Conservation (phyloP, 2,888 invertebrate genomes). For the Phorcus lineatus region DNA sequence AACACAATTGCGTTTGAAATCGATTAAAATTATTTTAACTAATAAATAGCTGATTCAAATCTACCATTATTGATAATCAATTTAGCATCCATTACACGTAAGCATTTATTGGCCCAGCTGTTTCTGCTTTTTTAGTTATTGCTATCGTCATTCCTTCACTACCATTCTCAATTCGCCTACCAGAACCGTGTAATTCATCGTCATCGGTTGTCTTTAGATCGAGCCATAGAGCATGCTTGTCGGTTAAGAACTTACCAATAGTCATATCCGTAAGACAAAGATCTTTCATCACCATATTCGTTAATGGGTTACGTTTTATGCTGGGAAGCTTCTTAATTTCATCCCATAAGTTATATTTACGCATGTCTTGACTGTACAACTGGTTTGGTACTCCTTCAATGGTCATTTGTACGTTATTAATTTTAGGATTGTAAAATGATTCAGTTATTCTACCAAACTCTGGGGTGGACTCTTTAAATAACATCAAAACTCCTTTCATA, state of each 20-base stretch:
- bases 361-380: conserved; percentile 8
- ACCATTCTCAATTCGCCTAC: conserved; percentile 5
- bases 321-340: background rate
- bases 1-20: too few relatives aligned
- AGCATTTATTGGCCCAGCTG: background rate
- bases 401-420: background rate
- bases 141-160: background rate
- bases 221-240: conserved; percentile 5
- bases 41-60: background rate
- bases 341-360: conserved; percentile 7
- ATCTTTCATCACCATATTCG: background rate
- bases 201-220: background rate
- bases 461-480: background rate
- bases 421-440: background rate
- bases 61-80: background rate
- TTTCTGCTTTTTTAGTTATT: background rate
- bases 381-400: conserved; percentile 18
- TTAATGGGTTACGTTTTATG: background rate
- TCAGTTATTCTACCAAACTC: background rate
- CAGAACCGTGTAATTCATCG: background rate
- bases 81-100: conserved; percentile 2
- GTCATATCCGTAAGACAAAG: background rate
- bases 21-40: too few relatives aligned
- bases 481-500: background rate
- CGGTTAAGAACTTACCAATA: background rate